Evolutionary conservation across 37 sponge, comb jelly and placozoan genomes (phyloP), one percentile per base, ranked within the genome.

Genomic region (Ephydatia muelleri): DNA sequence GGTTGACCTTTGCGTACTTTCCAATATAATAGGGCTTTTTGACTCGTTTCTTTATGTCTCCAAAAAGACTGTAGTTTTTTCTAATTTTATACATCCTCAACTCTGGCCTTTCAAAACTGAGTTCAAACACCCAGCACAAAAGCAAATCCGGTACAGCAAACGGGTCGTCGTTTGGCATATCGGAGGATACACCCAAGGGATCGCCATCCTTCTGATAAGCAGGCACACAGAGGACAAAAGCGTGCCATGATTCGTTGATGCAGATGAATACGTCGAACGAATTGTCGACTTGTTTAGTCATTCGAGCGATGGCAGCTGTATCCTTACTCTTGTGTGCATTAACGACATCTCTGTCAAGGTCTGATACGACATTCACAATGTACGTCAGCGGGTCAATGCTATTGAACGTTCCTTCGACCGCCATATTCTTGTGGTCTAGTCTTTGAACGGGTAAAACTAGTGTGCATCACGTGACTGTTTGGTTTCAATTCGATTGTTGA

Each of bases 221-320:
- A 1, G 83, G 89, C n/a, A 37, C 49, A 38, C 90, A 89, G 49
- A 89, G 80, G 13, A 89, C 68, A 72, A 89, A 89, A 57, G 90
- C 90, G 47, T 89, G 90, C 8, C 75, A 33, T 8, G 39, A 40
- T 12, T 74, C 79, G 70, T 89, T 84, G 81, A 89, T 76, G 37
- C 90, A 89, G 76, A 89, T 89, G 77, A 49, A 80, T 33, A 89
- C 68, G 33, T 89, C 90, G 28, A 74, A 80, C 22, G 84, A 31
- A 14, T 2, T 74, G 13, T 80, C 29, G 12, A 76, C 76, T 70
- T 22, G 26, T 1, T 80, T 22, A 25, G 65, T 67, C 12, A 89
- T 75, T 37, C 68, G 76, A 14, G 0, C 11, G 25, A 30, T 39
- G 25, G 40, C 66, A 3, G 29, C 48, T 21, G 28, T 65, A 36